phyloP scores from a whole-genome alignment of 2,888 invertebrate species.

The Peribatodes rhomboidaria region DNA sequence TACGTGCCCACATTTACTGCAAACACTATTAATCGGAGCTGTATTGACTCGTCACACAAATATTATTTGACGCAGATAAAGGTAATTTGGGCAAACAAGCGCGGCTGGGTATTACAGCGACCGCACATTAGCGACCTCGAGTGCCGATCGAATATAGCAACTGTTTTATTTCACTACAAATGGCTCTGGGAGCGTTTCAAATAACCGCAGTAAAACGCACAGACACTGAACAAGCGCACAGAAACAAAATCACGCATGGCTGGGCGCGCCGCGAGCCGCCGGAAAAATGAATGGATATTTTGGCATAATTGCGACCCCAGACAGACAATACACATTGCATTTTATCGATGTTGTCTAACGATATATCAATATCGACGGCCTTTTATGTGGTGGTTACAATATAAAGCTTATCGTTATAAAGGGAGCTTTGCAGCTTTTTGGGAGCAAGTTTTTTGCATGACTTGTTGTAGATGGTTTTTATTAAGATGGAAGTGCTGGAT shows the following conservation, averaged over 20 bases:
- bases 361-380: constrained; percentile 34
- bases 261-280: constrained; percentile 70
- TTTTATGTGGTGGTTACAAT: constrained; percentile 30
- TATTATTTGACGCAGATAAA: constrained; percentile 37
- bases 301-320: constrained; percentile 75
- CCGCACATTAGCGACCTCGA: constrained; percentile 33
- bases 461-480: constrained; percentile 6
- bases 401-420: constrained; percentile 30
- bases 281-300: constrained; percentile 81
- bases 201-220: constrained; percentile 73
- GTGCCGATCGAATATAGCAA: constrained; percentile 65
- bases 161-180: constrained; percentile 74
- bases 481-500: neutral
- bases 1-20: constrained; percentile 52
- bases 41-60: constrained; percentile 48
- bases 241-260: constrained; percentile 83
- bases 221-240: constrained; percentile 80
- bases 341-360: constrained; percentile 40
- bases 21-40: constrained; percentile 47
- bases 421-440: constrained; percentile 9
- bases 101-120: constrained; percentile 44
- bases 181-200: constrained; percentile 72
- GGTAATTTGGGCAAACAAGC: constrained; percentile 39
- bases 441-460: constrained; percentile 1
- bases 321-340: constrained; percentile 57